These are phyloP conservation scores for Leuciscus waleckii DNA, from an alignment of 2,797 vertebrate genomes.

Conservation along the genomic window DNA sequence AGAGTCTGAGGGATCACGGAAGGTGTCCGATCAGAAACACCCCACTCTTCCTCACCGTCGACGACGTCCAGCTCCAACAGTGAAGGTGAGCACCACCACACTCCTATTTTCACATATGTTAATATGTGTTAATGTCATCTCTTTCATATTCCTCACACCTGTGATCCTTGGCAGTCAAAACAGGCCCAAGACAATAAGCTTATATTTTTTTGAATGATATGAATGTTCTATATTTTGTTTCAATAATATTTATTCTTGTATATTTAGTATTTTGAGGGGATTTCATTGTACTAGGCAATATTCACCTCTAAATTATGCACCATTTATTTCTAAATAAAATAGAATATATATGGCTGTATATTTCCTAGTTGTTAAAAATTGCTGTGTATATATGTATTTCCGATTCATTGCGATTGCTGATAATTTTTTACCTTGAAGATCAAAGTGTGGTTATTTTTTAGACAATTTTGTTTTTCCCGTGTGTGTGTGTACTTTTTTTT, in stretches of 20 bases:
- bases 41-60: slow-evolving; percentile 82
- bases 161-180: neutral
- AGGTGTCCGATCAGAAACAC: slow-evolving; percentile 73
- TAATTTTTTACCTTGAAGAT: no score
- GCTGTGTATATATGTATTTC: neutral
- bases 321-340: neutral
- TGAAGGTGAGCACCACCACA: slow-evolving; percentile 76
- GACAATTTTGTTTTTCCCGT: neutral
- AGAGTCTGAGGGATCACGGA: slow-evolving; percentile 89
- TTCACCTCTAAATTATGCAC: neutral
- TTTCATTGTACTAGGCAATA: neutral
- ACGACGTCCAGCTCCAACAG: slow-evolving; percentile 91
- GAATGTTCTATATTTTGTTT: neutral
- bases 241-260: neutral
- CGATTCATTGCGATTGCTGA: neutral
- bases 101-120: neutral
- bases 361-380: neutral
- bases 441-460: neutral
- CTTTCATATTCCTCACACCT: neutral
- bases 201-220: neutral
- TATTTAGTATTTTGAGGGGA: neutral
- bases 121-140: neutral
- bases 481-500: no score
- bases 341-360: neutral
- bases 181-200: neutral